Conservation (phyloP, 2,888 invertebrate genomes). For the Cheilosia scutellata region DNA sequence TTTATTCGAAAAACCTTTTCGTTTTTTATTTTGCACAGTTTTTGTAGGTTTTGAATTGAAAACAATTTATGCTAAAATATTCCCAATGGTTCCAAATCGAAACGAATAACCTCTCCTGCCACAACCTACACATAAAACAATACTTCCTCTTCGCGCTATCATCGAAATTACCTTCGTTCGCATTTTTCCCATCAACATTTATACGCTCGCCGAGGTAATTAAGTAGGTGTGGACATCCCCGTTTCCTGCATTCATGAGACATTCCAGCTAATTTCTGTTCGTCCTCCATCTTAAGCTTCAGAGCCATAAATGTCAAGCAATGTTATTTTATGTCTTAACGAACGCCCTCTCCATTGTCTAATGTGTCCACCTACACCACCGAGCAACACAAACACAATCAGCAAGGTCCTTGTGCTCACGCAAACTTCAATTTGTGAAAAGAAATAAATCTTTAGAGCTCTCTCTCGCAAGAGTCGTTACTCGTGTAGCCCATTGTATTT, state of each 20-base stretch:
- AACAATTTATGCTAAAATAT: too few relatives aligned
- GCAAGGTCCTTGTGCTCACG: slow-evolving; percentile 63
- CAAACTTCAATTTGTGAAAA: slow-evolving; percentile 78
- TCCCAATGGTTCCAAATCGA: too few relatives aligned
- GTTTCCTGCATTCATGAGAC: slow-evolving; percentile 61
- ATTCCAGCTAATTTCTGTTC: slow-evolving; percentile 59
- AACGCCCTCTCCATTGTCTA: slow-evolving; percentile 75
- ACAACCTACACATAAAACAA: neutral
- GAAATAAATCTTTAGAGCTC: slow-evolving; percentile 78
- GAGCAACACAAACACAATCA: neutral
- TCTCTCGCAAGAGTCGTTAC: slow-evolving; percentile 59
- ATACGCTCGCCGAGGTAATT: slow-evolving; percentile 47
- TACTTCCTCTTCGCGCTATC: neutral
- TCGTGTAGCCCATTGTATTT: slow-evolving; percentile 78
- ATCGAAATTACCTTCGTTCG: slow-evolving; percentile 4
- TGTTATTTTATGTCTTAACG: slow-evolving; percentile 78
- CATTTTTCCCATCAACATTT: slow-evolving; percentile 31
- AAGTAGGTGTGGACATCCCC: slow-evolving; percentile 71
- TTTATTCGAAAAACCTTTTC: too few relatives aligned
- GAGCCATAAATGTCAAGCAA: slow-evolving; percentile 79
- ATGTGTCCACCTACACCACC: slow-evolving; percentile 48
- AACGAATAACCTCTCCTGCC: neutral
- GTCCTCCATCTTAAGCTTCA: slow-evolving; percentile 13
- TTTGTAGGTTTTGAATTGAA: too few relatives aligned
- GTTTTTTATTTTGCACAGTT: too few relatives aligned